These are phyloP conservation scores for Lycaon pictus DNA, from an alignment of 2,113 vertebrate species.

Conservation along the genomic window DNA sequence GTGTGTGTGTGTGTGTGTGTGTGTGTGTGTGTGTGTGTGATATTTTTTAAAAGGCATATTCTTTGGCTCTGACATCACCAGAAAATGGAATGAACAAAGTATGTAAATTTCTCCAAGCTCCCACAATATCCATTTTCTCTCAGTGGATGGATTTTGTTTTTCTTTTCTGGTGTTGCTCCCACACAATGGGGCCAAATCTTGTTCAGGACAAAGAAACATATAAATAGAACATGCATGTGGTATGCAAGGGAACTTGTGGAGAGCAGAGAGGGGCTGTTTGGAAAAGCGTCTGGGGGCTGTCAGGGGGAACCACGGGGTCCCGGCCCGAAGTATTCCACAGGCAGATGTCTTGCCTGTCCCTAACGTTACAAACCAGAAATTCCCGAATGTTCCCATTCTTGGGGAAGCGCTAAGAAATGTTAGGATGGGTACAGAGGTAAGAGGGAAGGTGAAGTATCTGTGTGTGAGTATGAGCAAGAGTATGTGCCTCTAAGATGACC, in stretches of 20 bases:
- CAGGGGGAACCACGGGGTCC: not conserved
- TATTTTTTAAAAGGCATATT: slow-evolving; percentile 83
- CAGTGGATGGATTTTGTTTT: slow-evolving; percentile 89
- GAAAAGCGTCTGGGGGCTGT: slow-evolving; percentile 54
- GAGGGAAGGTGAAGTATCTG: not conserved
- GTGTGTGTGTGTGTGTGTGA: not conserved
- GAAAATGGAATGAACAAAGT: slow-evolving; percentile 87
- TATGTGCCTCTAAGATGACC: rapidly evolving
- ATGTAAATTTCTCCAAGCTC: slow-evolving; percentile 87
- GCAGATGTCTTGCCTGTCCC: slow-evolving; percentile 37
- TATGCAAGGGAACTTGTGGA: slow-evolving; percentile 81
- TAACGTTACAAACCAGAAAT: slow-evolving; percentile 43
- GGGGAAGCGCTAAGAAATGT: not conserved
- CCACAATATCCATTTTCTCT: slow-evolving; percentile 89
- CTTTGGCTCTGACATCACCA: slow-evolving; percentile 89
- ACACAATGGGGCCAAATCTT: slow-evolving; percentile 93
- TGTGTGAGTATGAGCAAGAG: not conserved
- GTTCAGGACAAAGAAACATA: slow-evolving; percentile 90
- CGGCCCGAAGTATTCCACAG: not conserved
- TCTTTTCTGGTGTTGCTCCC: slow-evolving; percentile 91
- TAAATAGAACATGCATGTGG: slow-evolving; percentile 87
- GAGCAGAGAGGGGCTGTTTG: slow-evolving; percentile 61
- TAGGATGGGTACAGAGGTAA: not conserved
- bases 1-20: not conserved
- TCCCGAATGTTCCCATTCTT: not conserved